Percentiles rank a stretch among this genome's conserved stretches.
Evolutionary conservation across 2,888 invertebrate genomes (phyloP).

Genomic region (Phengaris arion): DNA sequence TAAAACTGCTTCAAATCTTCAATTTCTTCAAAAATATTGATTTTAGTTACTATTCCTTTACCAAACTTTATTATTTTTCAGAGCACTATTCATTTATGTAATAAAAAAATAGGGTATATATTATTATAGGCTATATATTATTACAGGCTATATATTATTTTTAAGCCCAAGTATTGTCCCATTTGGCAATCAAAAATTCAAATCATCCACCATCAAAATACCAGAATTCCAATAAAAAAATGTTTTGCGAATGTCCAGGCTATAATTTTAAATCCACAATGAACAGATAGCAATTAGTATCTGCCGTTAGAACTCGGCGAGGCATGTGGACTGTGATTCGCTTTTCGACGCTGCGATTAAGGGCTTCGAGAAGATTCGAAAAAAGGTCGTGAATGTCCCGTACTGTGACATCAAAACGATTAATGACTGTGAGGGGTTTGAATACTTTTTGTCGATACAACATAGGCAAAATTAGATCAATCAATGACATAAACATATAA

Average conservation of each 20-base stretch:
- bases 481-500: neutral
- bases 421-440: constrained; percentile 69
- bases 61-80: too few species aligned
- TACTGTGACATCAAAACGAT: constrained; percentile 77
- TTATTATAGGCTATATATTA: too few species aligned
- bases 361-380: constrained; percentile 58
- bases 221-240: constrained; percentile 45
- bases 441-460: constrained; percentile 57
- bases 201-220: neutral
- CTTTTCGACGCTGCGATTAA: constrained; percentile 64
- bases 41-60: too few species aligned
- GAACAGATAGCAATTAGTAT: constrained; percentile 51
- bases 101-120: too few species aligned
- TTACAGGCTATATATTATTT: too few species aligned
- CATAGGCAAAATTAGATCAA: neutral
- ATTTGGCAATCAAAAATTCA: neutral
- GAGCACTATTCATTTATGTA: too few species aligned
- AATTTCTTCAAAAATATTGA: too few species aligned
- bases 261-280: constrained; percentile 41
- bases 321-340: constrained; percentile 50
- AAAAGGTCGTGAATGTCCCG: constrained; percentile 79
- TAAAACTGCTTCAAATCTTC: too few species aligned
- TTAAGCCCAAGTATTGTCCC: too few species aligned
- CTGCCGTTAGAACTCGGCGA: constrained; percentile 53
- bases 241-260: constrained; percentile 25